Base-by-base conservation (phyloP, 2,113 vertebrate species). In the Proteles cristata region DNA sequence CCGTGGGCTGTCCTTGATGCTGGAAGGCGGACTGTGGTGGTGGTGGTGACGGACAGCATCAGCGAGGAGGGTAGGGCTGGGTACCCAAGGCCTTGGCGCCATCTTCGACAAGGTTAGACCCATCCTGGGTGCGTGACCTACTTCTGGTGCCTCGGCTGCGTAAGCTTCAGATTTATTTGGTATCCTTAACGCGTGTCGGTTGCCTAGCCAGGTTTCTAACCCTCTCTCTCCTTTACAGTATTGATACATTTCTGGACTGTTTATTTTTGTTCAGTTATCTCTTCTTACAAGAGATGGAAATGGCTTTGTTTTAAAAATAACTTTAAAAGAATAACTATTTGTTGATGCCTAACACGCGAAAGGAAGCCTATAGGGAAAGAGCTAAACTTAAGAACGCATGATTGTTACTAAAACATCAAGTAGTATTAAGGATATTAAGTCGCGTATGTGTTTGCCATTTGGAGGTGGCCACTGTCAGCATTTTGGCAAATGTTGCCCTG, bases 241-340 rank as follows among this genome's bases (percentile, higher is more conserved):
- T 58, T 45, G 48, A 12, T 82, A 90, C 55, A 12, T 63, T 63
- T 63, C n/a, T 90, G 12, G 63, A 8, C 53, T 81, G 12, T 82
- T 87, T 69, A 69, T 50, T 63, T 86, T 74, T 82, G 82, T 79
- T 61, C 35, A 81, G 39, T 93, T 43, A 28, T 10, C 39, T 76
- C 48, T 63, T 90, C 63, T 81, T 82, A n/a, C 85, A 88, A 88
- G 68, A 92, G 82, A 43, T 50, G 23, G 31, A 93, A 86, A 86
- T 81, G 74, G 31, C 35, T 90, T 88, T 35, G 16, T 58, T 95
- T 84, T 79, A 73, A 86, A 84, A 89, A 92, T 9, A 48, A 48
- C 45, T 48, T 48, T 48, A 48, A 48, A 48, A 8, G 7, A 50
- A 50, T 74, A 76, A 68, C 19, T 73, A 74, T 85, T 69, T 88